These are phyloP conservation scores for Scarus forsteni DNA, from an alignment of 2,797 vertebrate genomes.

Conservation along the genomic window DNA sequence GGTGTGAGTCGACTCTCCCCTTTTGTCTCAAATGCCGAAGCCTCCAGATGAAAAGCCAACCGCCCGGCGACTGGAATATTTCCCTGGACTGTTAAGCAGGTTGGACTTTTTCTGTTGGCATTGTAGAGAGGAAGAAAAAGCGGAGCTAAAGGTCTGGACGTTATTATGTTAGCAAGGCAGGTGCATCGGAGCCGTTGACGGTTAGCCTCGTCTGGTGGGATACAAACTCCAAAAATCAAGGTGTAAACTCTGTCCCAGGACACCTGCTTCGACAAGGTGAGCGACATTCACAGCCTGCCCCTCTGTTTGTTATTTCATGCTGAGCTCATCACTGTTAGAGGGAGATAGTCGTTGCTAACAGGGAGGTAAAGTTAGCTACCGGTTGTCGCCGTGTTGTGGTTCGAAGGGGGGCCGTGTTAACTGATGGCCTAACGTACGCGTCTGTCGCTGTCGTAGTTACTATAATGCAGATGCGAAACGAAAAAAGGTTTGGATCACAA, in stretches of 20 bases:
- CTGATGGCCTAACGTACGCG: too few relatives aligned
- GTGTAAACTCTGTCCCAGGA: neutral
- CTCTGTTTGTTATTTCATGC: neutral
- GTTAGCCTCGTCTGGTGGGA: neutral
- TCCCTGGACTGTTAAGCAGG: slow-evolving; percentile 10
- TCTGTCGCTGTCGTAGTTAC: too few relatives aligned
- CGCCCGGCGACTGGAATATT: slow-evolving; percentile 11
- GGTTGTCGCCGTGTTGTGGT: neutral
- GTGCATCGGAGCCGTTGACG: slow-evolving; percentile 34
- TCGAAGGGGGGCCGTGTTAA: too few relatives aligned
- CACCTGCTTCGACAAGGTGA: slow-evolving; percentile 1
- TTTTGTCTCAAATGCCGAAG: slow-evolving; percentile 44
- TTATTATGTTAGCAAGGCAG: slow-evolving; percentile 51
- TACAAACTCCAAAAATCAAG: neutral
- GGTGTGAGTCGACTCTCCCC: slow-evolving; percentile 33
- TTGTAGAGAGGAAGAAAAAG: neutral
- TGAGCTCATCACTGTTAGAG: slow-evolving; percentile 8
- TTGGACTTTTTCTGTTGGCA: neutral
- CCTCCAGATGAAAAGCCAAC: slow-evolving; percentile 37
- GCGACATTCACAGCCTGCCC: neutral
- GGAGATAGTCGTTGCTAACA: slow-evolving; percentile 29
- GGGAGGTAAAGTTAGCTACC: slow-evolving; percentile 8
- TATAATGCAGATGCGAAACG: too few relatives aligned
- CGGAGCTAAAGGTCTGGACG: slow-evolving; percentile 1
- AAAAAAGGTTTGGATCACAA: too few relatives aligned